A percentile compares a stretch with the other conserved stretches of the same genome.
These are phyloP conservation scores for Hirtodrosophila histrioides DNA, from an alignment of 2,888 invertebrate species.

Conservation along the genomic window DNA sequence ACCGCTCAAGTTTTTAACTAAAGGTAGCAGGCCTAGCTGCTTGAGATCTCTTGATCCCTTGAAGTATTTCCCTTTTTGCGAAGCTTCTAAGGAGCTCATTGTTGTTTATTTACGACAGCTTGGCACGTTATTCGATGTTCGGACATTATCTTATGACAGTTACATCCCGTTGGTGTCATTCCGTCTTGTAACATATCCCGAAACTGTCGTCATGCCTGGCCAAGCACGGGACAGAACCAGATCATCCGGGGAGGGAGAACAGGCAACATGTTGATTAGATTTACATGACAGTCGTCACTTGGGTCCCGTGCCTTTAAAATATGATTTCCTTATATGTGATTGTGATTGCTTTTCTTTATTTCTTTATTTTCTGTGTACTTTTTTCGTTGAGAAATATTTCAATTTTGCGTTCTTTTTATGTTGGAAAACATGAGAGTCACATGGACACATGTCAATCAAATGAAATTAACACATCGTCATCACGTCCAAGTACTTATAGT, in stretches of 20 bases:
- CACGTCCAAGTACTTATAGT: background rate
- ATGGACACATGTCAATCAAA: slow-evolving; percentile 76
- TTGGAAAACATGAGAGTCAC: slow-evolving; percentile 11
- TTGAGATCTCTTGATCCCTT: no score
- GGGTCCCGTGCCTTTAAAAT: slow-evolving; percentile 29
- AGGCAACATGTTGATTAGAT: slow-evolving; percentile 32
- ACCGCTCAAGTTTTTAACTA: no score
- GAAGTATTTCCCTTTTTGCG: background rate
- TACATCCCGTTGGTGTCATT: slow-evolving; percentile 36
- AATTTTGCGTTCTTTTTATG: slow-evolving; percentile 20
- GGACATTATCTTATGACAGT: slow-evolving; percentile 38
- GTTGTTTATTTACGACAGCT: slow-evolving; percentile 9
- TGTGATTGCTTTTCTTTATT: background rate
- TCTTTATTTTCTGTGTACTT: background rate
- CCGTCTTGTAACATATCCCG: slow-evolving; percentile 21
- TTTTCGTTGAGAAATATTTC: slow-evolving; percentile 15
- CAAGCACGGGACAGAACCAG: slow-evolving; percentile 39
- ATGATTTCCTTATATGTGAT: slow-evolving; percentile 9
- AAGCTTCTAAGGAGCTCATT: background rate
- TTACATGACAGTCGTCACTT: slow-evolving; percentile 38
- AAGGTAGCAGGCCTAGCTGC: no score
- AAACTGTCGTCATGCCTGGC: slow-evolving; percentile 38
- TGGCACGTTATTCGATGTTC: background rate
- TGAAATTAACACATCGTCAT: slow-evolving; percentile 73
- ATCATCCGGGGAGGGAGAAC: slow-evolving; percentile 12